A percentile compares a stretch with the other conserved stretches of the same genome.
Evolutionary conservation across 2,797 vertebrate species (phyloP).

Genomic region (Manis crassicaudata): DNA sequence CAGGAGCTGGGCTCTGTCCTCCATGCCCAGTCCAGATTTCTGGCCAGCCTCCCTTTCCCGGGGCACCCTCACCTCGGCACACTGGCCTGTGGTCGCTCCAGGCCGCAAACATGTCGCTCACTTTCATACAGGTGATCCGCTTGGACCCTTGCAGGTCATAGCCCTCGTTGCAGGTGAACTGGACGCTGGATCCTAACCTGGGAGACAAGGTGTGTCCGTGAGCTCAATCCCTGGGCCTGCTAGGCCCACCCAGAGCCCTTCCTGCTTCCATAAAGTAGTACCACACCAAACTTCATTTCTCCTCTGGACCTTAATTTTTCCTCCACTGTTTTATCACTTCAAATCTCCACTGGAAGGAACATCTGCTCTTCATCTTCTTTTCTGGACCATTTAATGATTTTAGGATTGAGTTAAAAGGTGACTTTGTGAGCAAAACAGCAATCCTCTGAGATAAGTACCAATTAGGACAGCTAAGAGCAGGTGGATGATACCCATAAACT

Average conservation of each 20-base stretch:
- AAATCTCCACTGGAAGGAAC: slow-evolving; percentile 4
- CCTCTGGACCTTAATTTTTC: neutral
- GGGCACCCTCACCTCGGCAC: slow-evolving; percentile 93
- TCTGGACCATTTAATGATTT: slow-evolving; percentile 53
- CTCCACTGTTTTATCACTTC: slow-evolving; percentile 13
- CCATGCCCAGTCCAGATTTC: neutral
- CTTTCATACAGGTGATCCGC: slow-evolving; percentile 97
- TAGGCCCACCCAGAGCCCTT: neutral
- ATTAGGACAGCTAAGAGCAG: slow-evolving; percentile 41
- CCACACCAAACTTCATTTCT: neutral
- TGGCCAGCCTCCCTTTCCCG: neutral
- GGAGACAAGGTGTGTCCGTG: slow-evolving; percentile 69
- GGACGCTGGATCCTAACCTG: slow-evolving; percentile 96
- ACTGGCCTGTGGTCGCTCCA: slow-evolving; percentile 99
- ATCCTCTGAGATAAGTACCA: slow-evolving; percentile 70
- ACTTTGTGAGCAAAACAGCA: slow-evolving; percentile 63
- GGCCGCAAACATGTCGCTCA: slow-evolving; percentile 97
- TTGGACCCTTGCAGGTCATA: slow-evolving; percentile 99
- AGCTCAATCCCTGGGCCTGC: neutral
- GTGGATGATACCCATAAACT: slow-evolving; percentile 27
- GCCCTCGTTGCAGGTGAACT: slow-evolving; percentile 98
- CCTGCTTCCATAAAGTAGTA: neutral
- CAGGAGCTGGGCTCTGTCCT: neutral
- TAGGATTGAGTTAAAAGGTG: slow-evolving; percentile 56
- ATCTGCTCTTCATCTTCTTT: slow-evolving; percentile 24